Base-by-base conservation (phyloP, 2,888 invertebrate species). In the Mesorhabditis belari region DNA sequence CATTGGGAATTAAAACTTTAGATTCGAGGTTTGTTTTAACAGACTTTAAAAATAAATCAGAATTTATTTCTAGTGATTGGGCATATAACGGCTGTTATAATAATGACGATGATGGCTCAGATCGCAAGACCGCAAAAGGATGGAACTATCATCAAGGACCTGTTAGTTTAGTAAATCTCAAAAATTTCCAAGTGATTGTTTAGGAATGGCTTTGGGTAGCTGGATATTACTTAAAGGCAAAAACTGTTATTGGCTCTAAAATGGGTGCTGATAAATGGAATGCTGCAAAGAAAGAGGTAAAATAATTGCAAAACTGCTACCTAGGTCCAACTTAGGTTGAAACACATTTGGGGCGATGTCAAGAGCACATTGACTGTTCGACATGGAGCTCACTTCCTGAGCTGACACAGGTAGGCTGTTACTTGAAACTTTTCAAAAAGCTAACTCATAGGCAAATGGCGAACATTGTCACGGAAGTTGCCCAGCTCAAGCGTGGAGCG, bases 141-240 rank as follows among this genome's bases (percentile, higher is more conserved):
- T 94, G 89, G 85, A 98, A 98, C 84, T 98, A 98, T 84, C 98
- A 98, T 84, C 92, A 96, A 85, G 96, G 96, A 56, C 96, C 96
- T 61, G 89, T 89, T 82, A 84, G 85, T 83, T 49, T 12, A 12
- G 9, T n/a, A n/a, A n/a, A n/a, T n/a, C 27, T 26, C 12, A 23
- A 9, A 12, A 23, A 25, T 29, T 9, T 51, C 9, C 1, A 55
- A 19, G 28, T 26, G 9, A 24, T 3, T 28, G 12, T 64, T 61
- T 29, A 66, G 66, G 98, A 98, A 85, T 98, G 98, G 98, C 83
- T 93, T 17, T 98, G 96, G 95, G 93, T 93, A 25, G 86, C 92
- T 55, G 95, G 94, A 9, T 95, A 87, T 84, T 95, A 91, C 83
- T 84, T 96, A 70, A 86, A 92, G 65, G 95, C 96, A 51, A 88